Percentiles rank a stretch among this genome's conserved stretches.
These are phyloP conservation scores for Drosophila seguyi DNA, from an alignment of 1,140 invertebrate genomes.

Conservation along the genomic window DNA sequence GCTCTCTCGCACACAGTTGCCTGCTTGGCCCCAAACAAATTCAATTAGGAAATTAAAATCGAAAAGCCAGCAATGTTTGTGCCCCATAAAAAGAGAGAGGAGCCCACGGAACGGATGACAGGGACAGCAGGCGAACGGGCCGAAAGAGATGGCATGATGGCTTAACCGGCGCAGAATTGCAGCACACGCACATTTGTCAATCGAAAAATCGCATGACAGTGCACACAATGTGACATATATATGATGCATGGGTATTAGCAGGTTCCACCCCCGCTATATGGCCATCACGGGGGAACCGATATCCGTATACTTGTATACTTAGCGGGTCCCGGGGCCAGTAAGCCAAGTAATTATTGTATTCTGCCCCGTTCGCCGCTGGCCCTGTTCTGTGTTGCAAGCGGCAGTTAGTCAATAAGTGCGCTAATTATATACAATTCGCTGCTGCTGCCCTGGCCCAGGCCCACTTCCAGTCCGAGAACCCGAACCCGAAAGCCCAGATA, in stretches of 20 bases:
- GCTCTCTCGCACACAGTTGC: conserved; percentile 18
- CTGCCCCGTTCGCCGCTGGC: conserved; percentile 18
- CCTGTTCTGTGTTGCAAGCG: conserved; percentile 45
- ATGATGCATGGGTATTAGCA: conserved; percentile 6
- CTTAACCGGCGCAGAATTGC: conserved; percentile 49
- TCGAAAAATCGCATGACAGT: conserved; percentile 44
- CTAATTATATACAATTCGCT: conserved; percentile 75
- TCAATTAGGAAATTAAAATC: conserved; percentile 76
- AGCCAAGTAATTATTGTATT: conserved; percentile 43
- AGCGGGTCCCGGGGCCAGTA: conserved; percentile 10
- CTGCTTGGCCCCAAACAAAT: conserved; percentile 61
- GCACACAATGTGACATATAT: neutral
- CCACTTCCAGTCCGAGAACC: conserved; percentile 41
- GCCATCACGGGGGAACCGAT: conserved; percentile 11
- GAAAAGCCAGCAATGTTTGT: conserved; percentile 32
- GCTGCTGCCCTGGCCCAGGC: conserved; percentile 44
- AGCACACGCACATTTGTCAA: conserved; percentile 72
- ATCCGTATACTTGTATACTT: conserved; percentile 36
- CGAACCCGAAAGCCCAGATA: conserved; percentile 30
- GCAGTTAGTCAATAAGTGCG: conserved; percentile 76
- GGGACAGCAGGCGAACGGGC: neutral
- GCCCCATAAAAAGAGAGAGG: conserved; percentile 19
- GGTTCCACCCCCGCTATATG: conserved; percentile 12
- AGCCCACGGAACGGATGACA: neutral
- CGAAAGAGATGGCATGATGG: conserved; percentile 25